Evolutionary conservation across 2,113 vertebrate genomes (phyloP).

Genomic region (Xyliphius kryptos): DNA sequence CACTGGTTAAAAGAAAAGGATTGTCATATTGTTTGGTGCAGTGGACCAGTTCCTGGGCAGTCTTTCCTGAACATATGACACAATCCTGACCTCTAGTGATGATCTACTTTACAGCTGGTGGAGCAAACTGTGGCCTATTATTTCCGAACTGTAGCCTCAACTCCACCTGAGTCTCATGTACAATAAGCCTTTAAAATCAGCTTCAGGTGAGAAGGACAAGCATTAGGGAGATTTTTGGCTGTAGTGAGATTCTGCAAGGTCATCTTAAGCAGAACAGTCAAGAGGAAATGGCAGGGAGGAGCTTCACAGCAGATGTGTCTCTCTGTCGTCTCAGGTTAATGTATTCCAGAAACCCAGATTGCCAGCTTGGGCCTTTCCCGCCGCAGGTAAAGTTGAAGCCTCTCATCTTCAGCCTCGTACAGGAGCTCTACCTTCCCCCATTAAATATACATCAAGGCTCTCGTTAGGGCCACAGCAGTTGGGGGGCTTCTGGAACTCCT

Average conservation of each 20-base stretch:
- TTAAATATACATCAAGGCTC: constrained; percentile 43
- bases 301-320: constrained; percentile 3
- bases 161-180: constrained; percentile 17
- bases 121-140: neutral
- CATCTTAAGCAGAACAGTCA: neutral
- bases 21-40: constrained; percentile 14
- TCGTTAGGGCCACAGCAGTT: constrained; percentile 31
- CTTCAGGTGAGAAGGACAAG: neutral
- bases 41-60: too few species aligned
- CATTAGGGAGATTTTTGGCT: constrained; percentile 5
- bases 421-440: constrained; percentile 36
- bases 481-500: constrained; percentile 23
- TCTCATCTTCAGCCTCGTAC: constrained; percentile 32
- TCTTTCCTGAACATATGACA: neutral
- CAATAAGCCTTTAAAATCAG: neutral
- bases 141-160: constrained; percentile 3
- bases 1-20: constrained; percentile 27
- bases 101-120: neutral
- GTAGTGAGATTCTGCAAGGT: constrained; percentile 10
- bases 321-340: constrained; percentile 20
- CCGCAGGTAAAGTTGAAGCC: constrained; percentile 18
- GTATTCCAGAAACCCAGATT: constrained; percentile 34
- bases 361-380: constrained; percentile 15
- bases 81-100: constrained; percentile 37
- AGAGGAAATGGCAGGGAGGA: constrained; percentile 11